Evolutionary conservation across 2,113 vertebrate genomes (phyloP), one percentile per base, ranked within the genome.

Genomic region (Ardeotis arabs): DNA sequence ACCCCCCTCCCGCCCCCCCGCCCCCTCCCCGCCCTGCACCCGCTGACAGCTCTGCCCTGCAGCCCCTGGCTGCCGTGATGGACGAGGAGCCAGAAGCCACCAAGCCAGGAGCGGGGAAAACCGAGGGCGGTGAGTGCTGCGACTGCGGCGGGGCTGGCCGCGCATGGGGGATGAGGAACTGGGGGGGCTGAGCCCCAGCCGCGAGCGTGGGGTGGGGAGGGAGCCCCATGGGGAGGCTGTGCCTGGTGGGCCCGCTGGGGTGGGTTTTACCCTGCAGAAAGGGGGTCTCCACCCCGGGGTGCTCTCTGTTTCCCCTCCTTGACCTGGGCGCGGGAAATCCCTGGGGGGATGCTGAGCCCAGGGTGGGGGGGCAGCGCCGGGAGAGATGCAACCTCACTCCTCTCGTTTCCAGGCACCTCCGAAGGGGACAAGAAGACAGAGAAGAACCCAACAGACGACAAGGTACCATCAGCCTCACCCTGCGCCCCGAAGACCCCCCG

Each of bases 1-100:
- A n/a, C n/a, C n/a, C n/a, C n/a, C n/a, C n/a, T n/a, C n/a, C 14
- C 50, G 20, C 20, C 41, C 68, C 20, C 68, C 20, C 12, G 5
- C 10, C 25, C n/a, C 45, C 56, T 33, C 47, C 63, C 21, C 0
- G n/a, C n/a, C n/a, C n/a, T n/a, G n/a, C n/a, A n/a, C n/a, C n/a
- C n/a, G n/a, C n/a, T n/a, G n/a, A n/a, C n/a, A n/a, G n/a, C n/a
- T n/a, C n/a, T n/a, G n/a, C n/a, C n/a, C n/a, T n/a, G n/a, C n/a
- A n/a, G n/a, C n/a, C 98, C 53, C 62, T 98, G 95, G 98, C 98
- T 93, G 98, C 99, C 87, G 99, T 99, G 99, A 99, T 99, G 99
- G 99, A 99, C 55, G 99, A 99, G 87, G 99, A 99, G 45, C 96
- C 98, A 27, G 98, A 99, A 52, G 89, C 96, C 58, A 96, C 98